A percentile compares a stretch with the other conserved stretches of the same genome.
Conservation (phyloP, 2,113 vertebrate species). For the Willisornis vidua region DNA sequence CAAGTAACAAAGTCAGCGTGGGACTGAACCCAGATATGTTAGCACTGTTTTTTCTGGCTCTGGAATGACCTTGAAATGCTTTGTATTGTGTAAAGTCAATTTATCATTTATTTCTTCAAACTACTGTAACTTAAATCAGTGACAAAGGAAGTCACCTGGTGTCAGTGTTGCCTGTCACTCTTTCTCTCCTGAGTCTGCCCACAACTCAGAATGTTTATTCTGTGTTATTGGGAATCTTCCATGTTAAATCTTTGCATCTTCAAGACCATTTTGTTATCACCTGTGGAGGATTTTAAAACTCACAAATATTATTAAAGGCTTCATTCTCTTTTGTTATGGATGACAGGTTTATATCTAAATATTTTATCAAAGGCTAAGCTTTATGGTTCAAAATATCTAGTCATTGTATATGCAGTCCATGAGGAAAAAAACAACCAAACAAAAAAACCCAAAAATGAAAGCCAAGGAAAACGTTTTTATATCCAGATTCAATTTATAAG, state of each 20-base stretch:
- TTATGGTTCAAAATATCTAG: background rate
- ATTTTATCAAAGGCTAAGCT: background rate
- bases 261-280: background rate
- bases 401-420: background rate
- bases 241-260: background rate
- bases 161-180: background rate
- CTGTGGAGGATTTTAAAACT: background rate
- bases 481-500: background rate
- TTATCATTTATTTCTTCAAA: background rate
- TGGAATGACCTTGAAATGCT: background rate
- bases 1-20: no score
- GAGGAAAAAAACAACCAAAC: background rate
- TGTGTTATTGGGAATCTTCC: background rate
- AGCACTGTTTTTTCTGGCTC: background rate
- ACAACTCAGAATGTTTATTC: background rate
- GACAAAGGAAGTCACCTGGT: background rate
- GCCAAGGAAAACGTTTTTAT: background rate
- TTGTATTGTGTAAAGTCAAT: background rate
- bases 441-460: background rate
- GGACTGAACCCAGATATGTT: background rate
- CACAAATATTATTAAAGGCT: background rate
- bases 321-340: background rate
- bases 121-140: accelerated
- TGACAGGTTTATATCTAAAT: background rate
- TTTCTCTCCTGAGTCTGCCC: background rate